phyloP scores from a whole-genome alignment of 1,140 invertebrate genomes.

The Caenorhabditis inopinata region DNA sequence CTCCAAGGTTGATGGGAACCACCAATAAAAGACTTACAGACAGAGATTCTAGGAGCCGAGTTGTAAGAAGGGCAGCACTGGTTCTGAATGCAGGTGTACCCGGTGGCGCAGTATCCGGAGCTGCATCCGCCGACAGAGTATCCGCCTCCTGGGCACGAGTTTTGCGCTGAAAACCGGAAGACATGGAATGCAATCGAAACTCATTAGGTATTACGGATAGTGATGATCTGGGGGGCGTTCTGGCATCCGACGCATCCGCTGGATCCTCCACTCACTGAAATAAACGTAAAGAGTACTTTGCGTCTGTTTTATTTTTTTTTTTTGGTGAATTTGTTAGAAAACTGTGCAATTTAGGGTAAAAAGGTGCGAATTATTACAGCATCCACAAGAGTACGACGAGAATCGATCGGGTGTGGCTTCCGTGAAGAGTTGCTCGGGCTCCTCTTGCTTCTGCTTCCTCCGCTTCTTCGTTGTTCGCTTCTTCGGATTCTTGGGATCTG shows the following conservation, averaged over 20 bases:
- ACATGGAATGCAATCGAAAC: background rate
- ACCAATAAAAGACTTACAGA: conserved; percentile 3
- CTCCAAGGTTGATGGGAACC: background rate
- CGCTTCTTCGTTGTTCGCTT: conserved; percentile 23
- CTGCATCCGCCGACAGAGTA: conserved; percentile 57
- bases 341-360: background rate
- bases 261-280: conserved; percentile 13
- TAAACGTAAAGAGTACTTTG: background rate
- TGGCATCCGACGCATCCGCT: conserved; percentile 40
- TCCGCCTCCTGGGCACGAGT: conserved; percentile 54
- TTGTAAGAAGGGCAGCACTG: conserved; percentile 54
- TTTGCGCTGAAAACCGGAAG: background rate
- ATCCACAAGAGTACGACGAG: conserved; percentile 28
- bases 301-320: no score
- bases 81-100: conserved; percentile 58
- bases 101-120: conserved; percentile 53
- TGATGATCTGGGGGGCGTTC: conserved; percentile 45
- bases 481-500: conserved; percentile 45
- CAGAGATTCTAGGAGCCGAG: conserved; percentile 32
- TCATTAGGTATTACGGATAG: conserved; percentile 39
- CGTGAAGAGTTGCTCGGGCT: background rate
- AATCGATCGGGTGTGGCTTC: background rate
- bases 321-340: background rate
- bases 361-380: conserved; percentile 38
- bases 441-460: conserved; percentile 9